These are phyloP conservation scores for Drosophila simulans DNA, from an alignment of 1,140 invertebrate species.

Conservation along the genomic window DNA sequence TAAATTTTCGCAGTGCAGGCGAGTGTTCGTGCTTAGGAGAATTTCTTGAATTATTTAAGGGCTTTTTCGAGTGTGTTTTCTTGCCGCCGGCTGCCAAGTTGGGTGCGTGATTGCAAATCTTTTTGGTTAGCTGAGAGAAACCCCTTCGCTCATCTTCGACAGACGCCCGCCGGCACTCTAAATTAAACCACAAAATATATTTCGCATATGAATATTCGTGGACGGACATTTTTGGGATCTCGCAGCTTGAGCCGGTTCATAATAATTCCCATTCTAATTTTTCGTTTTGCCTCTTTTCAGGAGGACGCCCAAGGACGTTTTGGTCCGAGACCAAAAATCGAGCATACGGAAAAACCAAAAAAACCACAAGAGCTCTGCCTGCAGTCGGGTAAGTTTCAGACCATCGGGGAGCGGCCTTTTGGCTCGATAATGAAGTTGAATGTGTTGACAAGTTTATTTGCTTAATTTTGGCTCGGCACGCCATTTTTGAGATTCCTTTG, in stretches of 20 bases:
- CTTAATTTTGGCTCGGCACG: slow-evolving; percentile 65
- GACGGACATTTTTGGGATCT: slow-evolving; percentile 9
- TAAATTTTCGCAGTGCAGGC: background rate
- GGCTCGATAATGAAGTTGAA: slow-evolving; percentile 69
- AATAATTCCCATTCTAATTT: slow-evolving; percentile 13
- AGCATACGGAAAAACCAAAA: background rate
- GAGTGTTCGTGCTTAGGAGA: background rate
- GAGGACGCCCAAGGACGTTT: slow-evolving; percentile 25
- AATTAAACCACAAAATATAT: slow-evolving; percentile 47
- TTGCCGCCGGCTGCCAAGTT: slow-evolving; percentile 3
- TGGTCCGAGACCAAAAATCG: background rate
- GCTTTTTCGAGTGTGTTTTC: background rate
- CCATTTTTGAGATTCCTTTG: slow-evolving; percentile 58
- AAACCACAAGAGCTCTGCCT: slow-evolving; percentile 20
- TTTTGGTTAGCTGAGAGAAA: background rate
- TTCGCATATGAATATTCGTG: slow-evolving; percentile 50
- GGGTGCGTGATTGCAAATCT: slow-evolving; percentile 24
- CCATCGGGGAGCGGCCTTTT: slow-evolving; percentile 21
- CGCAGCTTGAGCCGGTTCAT: slow-evolving; percentile 23
- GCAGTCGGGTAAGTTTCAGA: slow-evolving; percentile 44
- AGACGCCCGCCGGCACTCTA: slow-evolving; percentile 21
- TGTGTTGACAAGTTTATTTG: slow-evolving; percentile 76
- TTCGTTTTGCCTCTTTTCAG: slow-evolving; percentile 5
- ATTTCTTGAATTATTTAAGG: background rate
- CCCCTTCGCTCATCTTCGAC: slow-evolving; percentile 1